These are phyloP conservation scores for Phragmatobia fuliginosa DNA, from an alignment of 2,888 invertebrate species.

Conservation along the genomic window DNA sequence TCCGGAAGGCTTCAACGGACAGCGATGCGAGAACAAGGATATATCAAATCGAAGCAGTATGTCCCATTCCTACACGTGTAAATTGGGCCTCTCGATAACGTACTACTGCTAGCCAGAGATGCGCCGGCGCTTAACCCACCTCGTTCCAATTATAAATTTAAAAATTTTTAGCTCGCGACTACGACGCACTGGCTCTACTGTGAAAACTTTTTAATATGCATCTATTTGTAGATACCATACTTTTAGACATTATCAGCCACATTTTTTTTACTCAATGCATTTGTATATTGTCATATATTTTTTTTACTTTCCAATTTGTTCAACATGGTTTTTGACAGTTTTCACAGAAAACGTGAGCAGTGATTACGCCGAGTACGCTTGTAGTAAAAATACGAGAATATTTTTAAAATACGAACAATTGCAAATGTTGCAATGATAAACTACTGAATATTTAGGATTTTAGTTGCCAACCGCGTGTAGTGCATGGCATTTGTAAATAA, in stretches of 20 bases:
- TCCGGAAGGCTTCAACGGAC: conserved; percentile 92
- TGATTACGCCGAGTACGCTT: conserved; percentile 50
- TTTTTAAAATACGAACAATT: conserved; percentile 45
- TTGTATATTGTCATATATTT: conserved; percentile 28
- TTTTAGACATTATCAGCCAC: conserved; percentile 31
- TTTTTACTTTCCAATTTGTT: conserved; percentile 31
- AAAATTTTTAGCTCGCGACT: conserved; percentile 68
- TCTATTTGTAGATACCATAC: conserved; percentile 46
- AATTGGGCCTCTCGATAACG: conserved; percentile 91
- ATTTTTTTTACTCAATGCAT: conserved; percentile 34
- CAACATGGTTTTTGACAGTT: conserved; percentile 41
- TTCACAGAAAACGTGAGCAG: conserved; percentile 52
- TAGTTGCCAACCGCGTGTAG: conserved; percentile 39
- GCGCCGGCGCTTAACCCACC: conserved; percentile 78
- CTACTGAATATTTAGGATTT: conserved; percentile 53
- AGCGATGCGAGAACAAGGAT: conserved; percentile 93
- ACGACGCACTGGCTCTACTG: conserved; percentile 63
- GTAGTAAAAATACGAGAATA: conserved; percentile 53
- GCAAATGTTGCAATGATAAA: conserved; percentile 40
- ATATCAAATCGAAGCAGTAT: conserved; percentile 91
- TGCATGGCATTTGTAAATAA: conserved; percentile 61
- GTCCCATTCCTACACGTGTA: conserved; percentile 93
- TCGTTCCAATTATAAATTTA: conserved; percentile 76
- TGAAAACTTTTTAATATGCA: conserved; percentile 55
- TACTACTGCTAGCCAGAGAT: conserved; percentile 90